Evolutionary conservation across 1,140 invertebrate genomes (phyloP), one percentile per base, ranked within the genome.

Genomic region (Colletes latitarsis): DNA sequence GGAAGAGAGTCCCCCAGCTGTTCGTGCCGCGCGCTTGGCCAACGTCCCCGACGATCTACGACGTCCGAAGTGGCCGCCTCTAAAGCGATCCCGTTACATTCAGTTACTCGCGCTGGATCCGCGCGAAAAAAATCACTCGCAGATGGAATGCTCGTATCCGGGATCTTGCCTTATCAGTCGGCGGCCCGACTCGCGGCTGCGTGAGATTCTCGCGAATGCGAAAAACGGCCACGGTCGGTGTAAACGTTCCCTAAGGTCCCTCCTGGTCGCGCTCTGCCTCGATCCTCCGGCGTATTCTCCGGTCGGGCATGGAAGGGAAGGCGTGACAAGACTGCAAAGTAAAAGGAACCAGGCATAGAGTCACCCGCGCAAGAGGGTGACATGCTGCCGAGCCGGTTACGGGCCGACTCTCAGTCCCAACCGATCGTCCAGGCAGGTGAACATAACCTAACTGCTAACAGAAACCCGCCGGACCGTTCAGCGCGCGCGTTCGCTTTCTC

Each of bases 301-400:
- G 82, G 30, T 82, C 81, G 84, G 86, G 82, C 81, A 88, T 89
- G 87, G 89, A 87, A 90, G 84, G 84, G 86, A 91, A 90, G 90
- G 91, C 92, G 91, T 92, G 91, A 93, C 91, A 91, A 91, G 91
- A 90, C 89, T 90, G 88, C 90, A 87, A 89, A 92, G 91, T 89
- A 90, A 91, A 91, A 89, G 90, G 88, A 92, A 85, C 89, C 90
- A 88, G 84, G 84, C 87, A 89, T 89, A 89, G 89, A 92, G 87
- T 93, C 91, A 92, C 92, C 92, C 92, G 92, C 91, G 89, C 90
- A 90, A 85, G 84, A 92, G 91, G 91, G 91, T 92, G 91, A 93
- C 91, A 93, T 92, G 91, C 91, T 91, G 90, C 90, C 92, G 86
- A 92, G 92, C 92, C 92, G 91, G 92, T 93, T 92, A 89, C 90